phyloP scores from a whole-genome alignment of 2,797 vertebrate species.

The Presbytis comata region DNA sequence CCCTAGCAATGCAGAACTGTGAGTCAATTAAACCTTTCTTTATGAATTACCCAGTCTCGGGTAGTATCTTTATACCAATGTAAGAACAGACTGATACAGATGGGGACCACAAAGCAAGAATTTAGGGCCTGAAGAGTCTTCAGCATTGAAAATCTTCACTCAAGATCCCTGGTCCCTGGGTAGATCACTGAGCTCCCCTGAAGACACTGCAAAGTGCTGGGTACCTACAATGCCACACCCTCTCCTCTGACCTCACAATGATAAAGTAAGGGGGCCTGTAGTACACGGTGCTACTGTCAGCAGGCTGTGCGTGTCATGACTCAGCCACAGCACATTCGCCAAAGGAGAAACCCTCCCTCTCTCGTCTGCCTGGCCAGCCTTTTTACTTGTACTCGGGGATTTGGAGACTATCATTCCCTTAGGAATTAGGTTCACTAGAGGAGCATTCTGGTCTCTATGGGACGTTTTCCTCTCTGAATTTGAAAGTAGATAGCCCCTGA shows the following conservation, averaged over 20 bases:
- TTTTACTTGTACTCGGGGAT: background rate
- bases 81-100: background rate
- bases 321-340: no score
- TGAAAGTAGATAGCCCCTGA: background rate
- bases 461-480: background rate
- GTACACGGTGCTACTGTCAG: accelerated
- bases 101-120: background rate
- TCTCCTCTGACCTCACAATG: background rate
- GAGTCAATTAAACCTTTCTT: background rate
- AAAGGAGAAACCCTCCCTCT: background rate
- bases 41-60: background rate
- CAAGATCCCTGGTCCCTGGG: background rate
- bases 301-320: background rate
- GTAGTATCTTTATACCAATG: background rate
- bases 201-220: no score
- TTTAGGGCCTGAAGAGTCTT: background rate
- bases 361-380: background rate
- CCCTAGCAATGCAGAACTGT: background rate
- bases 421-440: background rate
- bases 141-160: background rate
- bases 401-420: background rate
- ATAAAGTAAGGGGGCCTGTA: background rate
- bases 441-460: background rate
- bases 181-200: background rate
- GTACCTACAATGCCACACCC: background rate